These are phyloP conservation scores for Hypocryptadius cinnamomeus DNA, from an alignment of 2,113 vertebrate species.

Conservation along the genomic window DNA sequence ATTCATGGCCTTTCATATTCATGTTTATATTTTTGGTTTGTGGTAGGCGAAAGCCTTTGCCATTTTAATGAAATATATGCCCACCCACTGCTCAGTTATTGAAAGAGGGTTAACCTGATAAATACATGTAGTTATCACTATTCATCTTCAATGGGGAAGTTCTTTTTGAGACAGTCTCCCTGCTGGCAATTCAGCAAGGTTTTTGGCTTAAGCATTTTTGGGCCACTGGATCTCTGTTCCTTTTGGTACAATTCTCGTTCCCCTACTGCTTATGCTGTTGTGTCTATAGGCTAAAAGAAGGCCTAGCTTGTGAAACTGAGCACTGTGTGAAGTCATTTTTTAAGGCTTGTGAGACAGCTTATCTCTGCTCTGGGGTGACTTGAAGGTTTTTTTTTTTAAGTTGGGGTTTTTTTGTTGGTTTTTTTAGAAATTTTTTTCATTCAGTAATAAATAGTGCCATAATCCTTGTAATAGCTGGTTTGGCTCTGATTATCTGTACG, in stretches of 20 bases:
- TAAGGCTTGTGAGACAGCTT: not conserved
- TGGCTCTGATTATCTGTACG: not conserved
- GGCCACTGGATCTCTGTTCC: not conserved
- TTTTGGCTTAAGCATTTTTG: not conserved
- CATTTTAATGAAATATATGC: slow-evolving; percentile 13
- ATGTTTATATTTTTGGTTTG: slow-evolving; percentile 35
- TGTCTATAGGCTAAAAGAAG: not conserved
- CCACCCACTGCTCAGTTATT: not conserved
- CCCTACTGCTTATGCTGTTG: not conserved
- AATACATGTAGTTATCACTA: not conserved
- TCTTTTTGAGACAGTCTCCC: not conserved
- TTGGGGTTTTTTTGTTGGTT: no score
- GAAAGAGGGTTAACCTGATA: not conserved
- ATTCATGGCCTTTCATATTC: slow-evolving; percentile 40
- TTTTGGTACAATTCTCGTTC: not conserved
- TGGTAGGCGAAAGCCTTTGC: not conserved
- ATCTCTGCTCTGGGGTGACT: not conserved
- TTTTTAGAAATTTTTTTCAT: not conserved
- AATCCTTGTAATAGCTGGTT: not conserved
- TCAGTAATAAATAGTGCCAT: not conserved
- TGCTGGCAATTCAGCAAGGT: not conserved
- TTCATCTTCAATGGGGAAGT: not conserved
- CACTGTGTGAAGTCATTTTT: not conserved
- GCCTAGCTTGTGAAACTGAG: not conserved
- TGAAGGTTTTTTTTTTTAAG: not conserved